These are phyloP conservation scores for Gouania willdenowi DNA, from an alignment of 2,797 vertebrate genomes.

Conservation along the genomic window DNA sequence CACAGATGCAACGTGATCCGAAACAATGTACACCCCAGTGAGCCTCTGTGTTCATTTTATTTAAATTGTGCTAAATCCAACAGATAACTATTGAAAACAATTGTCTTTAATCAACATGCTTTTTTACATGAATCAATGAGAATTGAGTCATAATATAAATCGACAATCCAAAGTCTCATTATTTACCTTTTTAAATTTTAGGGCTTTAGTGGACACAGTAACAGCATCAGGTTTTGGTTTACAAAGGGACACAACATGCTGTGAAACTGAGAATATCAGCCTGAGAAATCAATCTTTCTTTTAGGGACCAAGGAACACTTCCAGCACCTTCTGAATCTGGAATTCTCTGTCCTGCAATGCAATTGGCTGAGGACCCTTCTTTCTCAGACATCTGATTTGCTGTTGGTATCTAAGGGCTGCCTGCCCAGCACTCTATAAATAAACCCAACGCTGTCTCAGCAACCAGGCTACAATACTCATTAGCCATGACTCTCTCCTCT, in stretches of 20 bases:
- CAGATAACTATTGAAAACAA: too few species aligned
- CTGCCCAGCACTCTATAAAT: conserved; percentile 84
- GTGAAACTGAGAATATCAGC: conserved; percentile 53
- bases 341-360: conserved; percentile 59
- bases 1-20: too few species aligned
- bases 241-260: conserved; percentile 41
- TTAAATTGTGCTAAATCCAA: too few species aligned
- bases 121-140: too few species aligned
- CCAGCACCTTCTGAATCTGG: conserved; percentile 79
- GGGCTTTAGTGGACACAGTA: too few species aligned
- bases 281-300: conserved; percentile 73
- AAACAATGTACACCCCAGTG: too few species aligned
- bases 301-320: conserved; percentile 73
- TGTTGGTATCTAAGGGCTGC: conserved; percentile 85
- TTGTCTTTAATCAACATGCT: too few species aligned
- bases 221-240: conserved; percentile 40
- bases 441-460: conserved; percentile 87
- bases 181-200: too few species aligned
- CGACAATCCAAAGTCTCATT: too few species aligned
- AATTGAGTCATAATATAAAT: too few species aligned
- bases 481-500: conserved; percentile 63
- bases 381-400: conserved; percentile 75
- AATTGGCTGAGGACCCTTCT: conserved; percentile 71
- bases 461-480: conserved; percentile 75
- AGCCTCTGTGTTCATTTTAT: too few species aligned